Percentiles rank a stretch among this genome's conserved stretches.
Evolutionary conservation across 2,113 vertebrate genomes (phyloP).

Genomic region (Prionailurus viverrinus): DNA sequence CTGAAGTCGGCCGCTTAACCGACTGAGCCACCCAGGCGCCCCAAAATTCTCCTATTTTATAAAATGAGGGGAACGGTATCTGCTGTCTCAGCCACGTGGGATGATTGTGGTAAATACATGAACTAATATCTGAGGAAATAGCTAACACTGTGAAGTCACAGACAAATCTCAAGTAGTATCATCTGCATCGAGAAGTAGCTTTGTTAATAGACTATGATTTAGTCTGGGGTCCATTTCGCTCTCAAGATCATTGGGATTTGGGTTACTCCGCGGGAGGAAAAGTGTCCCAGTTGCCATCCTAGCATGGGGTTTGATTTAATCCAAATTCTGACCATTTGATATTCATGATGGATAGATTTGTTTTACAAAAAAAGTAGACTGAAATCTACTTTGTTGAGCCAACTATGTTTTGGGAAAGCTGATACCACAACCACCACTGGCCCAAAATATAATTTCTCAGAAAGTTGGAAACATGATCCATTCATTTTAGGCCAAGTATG

Average conservation of each 20-base stretch:
- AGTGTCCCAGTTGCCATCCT: not conserved
- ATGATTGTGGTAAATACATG: not conserved
- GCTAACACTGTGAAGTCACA: not conserved
- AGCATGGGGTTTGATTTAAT: constrained; percentile 9
- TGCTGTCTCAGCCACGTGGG: not conserved
- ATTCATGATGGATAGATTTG: constrained; percentile 50
- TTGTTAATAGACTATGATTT: not conserved
- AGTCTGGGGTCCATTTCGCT: constrained; percentile 22
- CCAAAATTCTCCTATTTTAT: not conserved
- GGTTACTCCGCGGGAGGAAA: not conserved
- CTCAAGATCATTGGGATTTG: not conserved
- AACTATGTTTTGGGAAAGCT: constrained; percentile 68
- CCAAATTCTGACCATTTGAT: constrained; percentile 34
- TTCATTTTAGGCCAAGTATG: constrained; percentile 72
- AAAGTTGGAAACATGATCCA: constrained; percentile 74
- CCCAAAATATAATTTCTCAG: constrained; percentile 72
- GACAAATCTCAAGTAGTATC: not conserved
- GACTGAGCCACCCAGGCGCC: no score
- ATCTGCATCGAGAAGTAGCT: not conserved
- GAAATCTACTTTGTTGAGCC: constrained; percentile 52
- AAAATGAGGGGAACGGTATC: not conserved
- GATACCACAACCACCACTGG: constrained; percentile 3
- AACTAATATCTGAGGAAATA: not conserved
- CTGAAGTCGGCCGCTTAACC: no score
- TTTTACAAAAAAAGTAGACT: constrained; percentile 42